These are phyloP conservation scores for Datnioides undecimradiatus DNA, from an alignment of 2,113 vertebrate genomes.

Conservation along the genomic window DNA sequence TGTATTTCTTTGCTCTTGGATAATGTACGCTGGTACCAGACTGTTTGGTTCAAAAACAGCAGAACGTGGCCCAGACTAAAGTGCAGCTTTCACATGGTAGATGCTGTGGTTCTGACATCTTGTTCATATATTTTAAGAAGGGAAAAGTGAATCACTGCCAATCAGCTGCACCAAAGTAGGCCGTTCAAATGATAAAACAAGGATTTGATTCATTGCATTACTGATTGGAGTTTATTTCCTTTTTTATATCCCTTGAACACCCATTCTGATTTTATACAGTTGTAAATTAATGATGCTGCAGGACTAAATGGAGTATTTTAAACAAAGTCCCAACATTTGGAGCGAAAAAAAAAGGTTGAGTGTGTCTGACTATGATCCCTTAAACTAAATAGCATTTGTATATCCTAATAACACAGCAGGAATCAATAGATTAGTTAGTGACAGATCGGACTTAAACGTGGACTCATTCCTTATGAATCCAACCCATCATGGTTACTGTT, in stretches of 20 bases:
- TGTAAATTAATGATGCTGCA: background rate
- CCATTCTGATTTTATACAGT: background rate
- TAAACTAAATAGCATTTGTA: background rate
- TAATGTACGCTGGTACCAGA: constrained; percentile 61
- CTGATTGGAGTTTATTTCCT: constrained; percentile 48
- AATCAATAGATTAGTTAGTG: background rate
- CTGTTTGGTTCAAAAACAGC: constrained; percentile 54
- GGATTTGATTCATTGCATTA: constrained; percentile 46
- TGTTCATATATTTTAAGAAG: constrained; percentile 48
- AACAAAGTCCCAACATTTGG: background rate
- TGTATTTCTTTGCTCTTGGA: constrained; percentile 68
- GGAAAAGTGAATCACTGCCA: constrained; percentile 22
- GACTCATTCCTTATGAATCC: constrained; percentile 5
- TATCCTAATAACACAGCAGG: background rate
- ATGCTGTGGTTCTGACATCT: constrained; percentile 33
- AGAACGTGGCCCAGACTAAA: constrained; percentile 48
- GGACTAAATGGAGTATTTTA: background rate
- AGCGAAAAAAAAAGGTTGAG: background rate
- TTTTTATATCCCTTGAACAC: constrained; percentile 18
- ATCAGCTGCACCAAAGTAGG: constrained; percentile 22
- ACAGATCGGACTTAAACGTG: background rate
- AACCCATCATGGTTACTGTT: constrained; percentile 7
- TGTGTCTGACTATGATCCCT: background rate
- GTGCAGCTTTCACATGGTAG: constrained; percentile 18
- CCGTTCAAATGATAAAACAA: constrained; percentile 26